Conservation (phyloP, 2,888 invertebrate genomes). For the Notocelia uddmanniana region DNA sequence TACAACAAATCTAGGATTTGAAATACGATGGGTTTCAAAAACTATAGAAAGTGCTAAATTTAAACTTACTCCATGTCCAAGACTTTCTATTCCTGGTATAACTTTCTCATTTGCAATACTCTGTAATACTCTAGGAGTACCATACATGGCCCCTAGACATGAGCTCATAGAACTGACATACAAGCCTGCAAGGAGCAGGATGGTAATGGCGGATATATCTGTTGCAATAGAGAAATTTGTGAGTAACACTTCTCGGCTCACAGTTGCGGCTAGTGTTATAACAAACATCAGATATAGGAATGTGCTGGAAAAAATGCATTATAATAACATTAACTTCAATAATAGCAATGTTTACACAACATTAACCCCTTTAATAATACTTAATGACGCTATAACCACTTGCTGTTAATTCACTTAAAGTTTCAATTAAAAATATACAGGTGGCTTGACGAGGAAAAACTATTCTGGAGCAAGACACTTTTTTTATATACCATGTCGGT, state of each 20-base stretch:
- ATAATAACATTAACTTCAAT: too few species aligned
- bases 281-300: slow-evolving; percentile 96
- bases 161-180: slow-evolving; percentile 98
- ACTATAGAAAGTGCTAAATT: slow-evolving; percentile 25
- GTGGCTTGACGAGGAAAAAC: too few species aligned
- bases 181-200: slow-evolving; percentile 94
- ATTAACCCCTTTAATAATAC: too few species aligned
- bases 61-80: slow-evolving; percentile 94
- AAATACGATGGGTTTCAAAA: slow-evolving; percentile 19
- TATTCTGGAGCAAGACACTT: too few species aligned
- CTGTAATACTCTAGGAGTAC: slow-evolving; percentile 97
- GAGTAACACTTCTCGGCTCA: slow-evolving; percentile 89
- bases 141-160: slow-evolving; percentile 98
- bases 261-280: slow-evolving; percentile 95
- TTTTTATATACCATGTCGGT: too few species aligned
- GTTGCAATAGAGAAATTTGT: slow-evolving; percentile 96
- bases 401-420: too few species aligned
- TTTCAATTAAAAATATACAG: too few species aligned
- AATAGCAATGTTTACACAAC: too few species aligned
- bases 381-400: too few species aligned
- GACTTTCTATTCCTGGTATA: slow-evolving; percentile 94
- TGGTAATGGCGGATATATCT: slow-evolving; percentile 93
- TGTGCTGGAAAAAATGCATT: slow-evolving; percentile 85
- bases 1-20: slow-evolving; percentile 6
- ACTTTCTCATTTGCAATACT: slow-evolving; percentile 98